Conservation (phyloP, 2,888 invertebrate species). For the Anticlea derivata region DNA sequence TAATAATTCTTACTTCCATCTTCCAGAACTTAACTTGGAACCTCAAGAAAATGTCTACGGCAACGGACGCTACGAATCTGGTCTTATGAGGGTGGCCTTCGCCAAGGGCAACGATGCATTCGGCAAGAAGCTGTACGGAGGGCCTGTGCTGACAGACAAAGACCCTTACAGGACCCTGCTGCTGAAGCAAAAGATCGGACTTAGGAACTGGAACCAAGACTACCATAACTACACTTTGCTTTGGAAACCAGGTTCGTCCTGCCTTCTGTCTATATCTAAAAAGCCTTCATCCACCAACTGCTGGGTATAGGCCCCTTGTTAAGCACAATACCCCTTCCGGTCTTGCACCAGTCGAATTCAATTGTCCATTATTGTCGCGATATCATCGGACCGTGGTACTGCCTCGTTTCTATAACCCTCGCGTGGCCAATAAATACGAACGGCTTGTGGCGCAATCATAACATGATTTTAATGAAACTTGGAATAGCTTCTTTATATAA, state of each 20-base stretch:
- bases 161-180: slow-evolving; percentile 70
- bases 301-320: too few relatives aligned
- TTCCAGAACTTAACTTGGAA: slow-evolving; percentile 86
- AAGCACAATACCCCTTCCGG: too few relatives aligned
- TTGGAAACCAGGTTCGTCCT: slow-evolving; percentile 85
- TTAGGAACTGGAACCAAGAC: slow-evolving; percentile 81
- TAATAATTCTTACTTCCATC: slow-evolving; percentile 6
- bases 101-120: slow-evolving; percentile 85
- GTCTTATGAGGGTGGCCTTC: slow-evolving; percentile 89
- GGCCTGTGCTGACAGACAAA: slow-evolving; percentile 63
- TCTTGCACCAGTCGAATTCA: too few relatives aligned
- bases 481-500: too few relatives aligned
- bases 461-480: too few relatives aligned
- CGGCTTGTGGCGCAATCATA: too few relatives aligned
- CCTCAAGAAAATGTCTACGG: slow-evolving; percentile 87
- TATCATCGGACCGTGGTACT: too few relatives aligned
- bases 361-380: too few relatives aligned
- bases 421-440: too few relatives aligned
- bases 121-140: slow-evolving; percentile 65
- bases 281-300: too few relatives aligned
- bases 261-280: too few relatives aligned
- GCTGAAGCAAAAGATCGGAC: slow-evolving; percentile 65
- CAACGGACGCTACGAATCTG: slow-evolving; percentile 83
- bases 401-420: too few relatives aligned
- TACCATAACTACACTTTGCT: slow-evolving; percentile 88